Percentiles rank a stretch among this genome's conserved stretches.
These are phyloP conservation scores for Dione vanillae DNA, from an alignment of 2,888 invertebrate species.

Conservation along the genomic window DNA sequence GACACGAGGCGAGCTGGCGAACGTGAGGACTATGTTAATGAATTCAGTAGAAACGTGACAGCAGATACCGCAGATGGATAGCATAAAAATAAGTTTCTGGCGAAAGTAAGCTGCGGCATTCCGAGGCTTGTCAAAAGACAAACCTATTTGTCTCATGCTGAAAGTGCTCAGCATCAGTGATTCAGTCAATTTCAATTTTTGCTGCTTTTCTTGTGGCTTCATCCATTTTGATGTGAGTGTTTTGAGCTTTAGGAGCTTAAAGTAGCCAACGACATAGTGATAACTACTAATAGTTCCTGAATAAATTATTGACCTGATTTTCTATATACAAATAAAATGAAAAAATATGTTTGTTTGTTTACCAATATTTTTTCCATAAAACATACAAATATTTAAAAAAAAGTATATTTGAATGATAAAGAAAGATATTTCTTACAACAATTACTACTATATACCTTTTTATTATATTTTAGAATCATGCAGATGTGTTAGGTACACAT, in stretches of 20 bases:
- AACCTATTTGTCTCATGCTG: conserved; percentile 69
- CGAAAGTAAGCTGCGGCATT: conserved; percentile 53
- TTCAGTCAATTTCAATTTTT: conserved; percentile 67
- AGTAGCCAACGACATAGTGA: conserved; percentile 13
- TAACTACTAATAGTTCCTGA: not conserved
- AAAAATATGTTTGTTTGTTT: not conserved
- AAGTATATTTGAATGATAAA: not conserved
- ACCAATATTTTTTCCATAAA: not conserved
- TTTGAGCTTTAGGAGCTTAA: not conserved
- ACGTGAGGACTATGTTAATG: conserved; percentile 68
- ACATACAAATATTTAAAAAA: not conserved
- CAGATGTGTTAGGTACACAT: no score
- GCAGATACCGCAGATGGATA: conserved; percentile 66
- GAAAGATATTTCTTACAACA: not conserved
- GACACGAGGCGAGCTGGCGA: conserved; percentile 72
- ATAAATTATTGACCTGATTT: conserved; percentile 14
- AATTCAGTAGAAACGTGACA: conserved; percentile 77
- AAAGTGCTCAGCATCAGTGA: conserved; percentile 66
- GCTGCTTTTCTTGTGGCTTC: conserved; percentile 58
- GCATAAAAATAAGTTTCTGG: conserved; percentile 67
- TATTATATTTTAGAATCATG: no score
- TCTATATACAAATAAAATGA: conserved; percentile 30
- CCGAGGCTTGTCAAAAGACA: conserved; percentile 63
- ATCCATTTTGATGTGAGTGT: conserved; percentile 55
- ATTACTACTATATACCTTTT: no score